Conservation (phyloP, 2,888 invertebrate species). For the Cheilosia vernalis region DNA sequence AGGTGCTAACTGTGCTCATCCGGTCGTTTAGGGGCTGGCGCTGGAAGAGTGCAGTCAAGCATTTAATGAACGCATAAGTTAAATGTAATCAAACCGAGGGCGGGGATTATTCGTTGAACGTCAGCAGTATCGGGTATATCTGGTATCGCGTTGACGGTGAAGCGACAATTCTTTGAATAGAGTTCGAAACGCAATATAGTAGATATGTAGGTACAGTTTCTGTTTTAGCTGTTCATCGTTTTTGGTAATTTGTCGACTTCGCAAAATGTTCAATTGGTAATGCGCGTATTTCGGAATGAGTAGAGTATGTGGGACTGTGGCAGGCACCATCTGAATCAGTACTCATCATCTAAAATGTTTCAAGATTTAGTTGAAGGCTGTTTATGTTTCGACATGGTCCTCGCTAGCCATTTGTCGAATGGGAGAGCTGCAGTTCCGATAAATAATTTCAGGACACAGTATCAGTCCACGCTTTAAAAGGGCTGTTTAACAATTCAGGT, state of each 20-base stretch:
- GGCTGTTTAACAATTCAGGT: too few species aligned
- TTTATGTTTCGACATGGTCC: too few species aligned
- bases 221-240: background rate
- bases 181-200: conserved; percentile 4
- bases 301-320: too few species aligned
- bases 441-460: too few species aligned
- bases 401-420: too few species aligned
- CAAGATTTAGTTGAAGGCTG: too few species aligned
- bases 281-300: background rate
- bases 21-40: background rate
- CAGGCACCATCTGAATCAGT: background rate
- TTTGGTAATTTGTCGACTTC: conserved; percentile 43
- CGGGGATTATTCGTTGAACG: conserved; percentile 45
- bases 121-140: conserved; percentile 3
- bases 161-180: conserved; percentile 40
- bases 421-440: too few species aligned
- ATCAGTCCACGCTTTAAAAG: too few species aligned
- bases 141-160: background rate
- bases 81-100: conserved; percentile 52
- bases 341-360: too few species aligned
- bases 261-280: conserved; percentile 36
- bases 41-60: conserved; percentile 7
- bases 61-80: conserved; percentile 61
- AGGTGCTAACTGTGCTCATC: background rate
- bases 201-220: background rate